Evolutionary conservation across 2,888 invertebrate species (phyloP).

Genomic region (Leptura quadrifasciata): DNA sequence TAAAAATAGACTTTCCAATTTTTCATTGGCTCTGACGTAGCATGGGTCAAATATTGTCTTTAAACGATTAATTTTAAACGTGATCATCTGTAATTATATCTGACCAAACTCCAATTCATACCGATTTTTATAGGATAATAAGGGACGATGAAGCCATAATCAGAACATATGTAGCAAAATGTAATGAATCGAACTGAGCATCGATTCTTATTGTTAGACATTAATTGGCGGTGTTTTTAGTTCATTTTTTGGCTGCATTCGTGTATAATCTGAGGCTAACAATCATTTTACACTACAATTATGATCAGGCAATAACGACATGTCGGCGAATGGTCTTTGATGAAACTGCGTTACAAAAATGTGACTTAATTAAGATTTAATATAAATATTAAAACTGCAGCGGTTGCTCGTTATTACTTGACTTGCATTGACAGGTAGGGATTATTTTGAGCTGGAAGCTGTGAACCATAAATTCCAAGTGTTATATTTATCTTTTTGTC

Average conservation of each 20-base stretch:
- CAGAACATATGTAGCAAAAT: neutral
- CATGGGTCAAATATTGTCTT: too few relatives aligned
- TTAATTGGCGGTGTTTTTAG: neutral
- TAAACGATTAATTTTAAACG: too few relatives aligned
- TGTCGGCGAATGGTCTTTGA: neutral
- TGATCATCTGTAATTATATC: too few relatives aligned
- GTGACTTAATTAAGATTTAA: neutral
- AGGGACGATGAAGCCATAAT: neutral
- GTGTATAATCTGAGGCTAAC: neutral
- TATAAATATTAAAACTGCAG: neutral
- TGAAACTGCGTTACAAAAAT: slow-evolving; percentile 7
- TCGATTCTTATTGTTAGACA: neutral
- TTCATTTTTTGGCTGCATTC: neutral
- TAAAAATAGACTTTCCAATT: too few relatives aligned
- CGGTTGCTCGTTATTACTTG: neutral
- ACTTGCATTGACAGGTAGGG: neutral
- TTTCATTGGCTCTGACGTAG: too few relatives aligned
- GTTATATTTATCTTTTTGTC: neutral
- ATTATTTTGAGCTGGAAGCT: neutral
- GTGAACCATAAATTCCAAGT: neutral
- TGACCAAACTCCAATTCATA: neutral
- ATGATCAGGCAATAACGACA: neutral
- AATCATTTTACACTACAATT: neutral
- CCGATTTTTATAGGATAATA: neutral
- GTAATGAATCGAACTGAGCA: neutral